A percentile compares a stretch with the other conserved stretches of the same genome.
Evolutionary conservation across 2,888 invertebrate genomes (phyloP).

Genomic region (Lasius fuliginosus): DNA sequence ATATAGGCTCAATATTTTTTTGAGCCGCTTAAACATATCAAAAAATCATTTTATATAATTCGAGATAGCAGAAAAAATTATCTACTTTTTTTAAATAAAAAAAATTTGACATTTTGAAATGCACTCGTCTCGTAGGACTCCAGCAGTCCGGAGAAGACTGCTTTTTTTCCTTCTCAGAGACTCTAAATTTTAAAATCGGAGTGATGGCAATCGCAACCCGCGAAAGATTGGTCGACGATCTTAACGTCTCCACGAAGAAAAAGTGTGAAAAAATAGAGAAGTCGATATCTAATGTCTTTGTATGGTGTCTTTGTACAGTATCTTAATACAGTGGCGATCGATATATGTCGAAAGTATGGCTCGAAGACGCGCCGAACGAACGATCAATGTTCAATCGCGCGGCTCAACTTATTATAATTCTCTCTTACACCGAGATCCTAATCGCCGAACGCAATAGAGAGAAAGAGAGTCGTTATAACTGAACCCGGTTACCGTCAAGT

Average conservation of each 20-base stretch:
- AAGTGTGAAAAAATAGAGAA: background rate
- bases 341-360: background rate
- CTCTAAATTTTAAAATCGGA: no score
- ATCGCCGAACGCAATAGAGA: background rate
- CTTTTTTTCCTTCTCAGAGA: background rate
- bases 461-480: background rate
- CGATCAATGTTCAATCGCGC: slow-evolving; percentile 14
- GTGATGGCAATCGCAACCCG: no score
- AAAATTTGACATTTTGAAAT: background rate
- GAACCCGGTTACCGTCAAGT: background rate
- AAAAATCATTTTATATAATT: background rate
- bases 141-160: no score
- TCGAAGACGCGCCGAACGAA: background rate
- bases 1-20: background rate
- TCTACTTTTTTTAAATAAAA: background rate
- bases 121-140: background rate
- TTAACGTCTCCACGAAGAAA: background rate
- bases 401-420: background rate
- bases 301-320: background rate
- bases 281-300: background rate
- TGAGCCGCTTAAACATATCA: background rate
- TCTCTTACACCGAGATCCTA: background rate
- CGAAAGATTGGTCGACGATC: background rate
- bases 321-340: background rate
- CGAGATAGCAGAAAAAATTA: background rate